phyloP scores from a whole-genome alignment of 2,113 vertebrate genomes.

The Budorcas taxicolor region DNA sequence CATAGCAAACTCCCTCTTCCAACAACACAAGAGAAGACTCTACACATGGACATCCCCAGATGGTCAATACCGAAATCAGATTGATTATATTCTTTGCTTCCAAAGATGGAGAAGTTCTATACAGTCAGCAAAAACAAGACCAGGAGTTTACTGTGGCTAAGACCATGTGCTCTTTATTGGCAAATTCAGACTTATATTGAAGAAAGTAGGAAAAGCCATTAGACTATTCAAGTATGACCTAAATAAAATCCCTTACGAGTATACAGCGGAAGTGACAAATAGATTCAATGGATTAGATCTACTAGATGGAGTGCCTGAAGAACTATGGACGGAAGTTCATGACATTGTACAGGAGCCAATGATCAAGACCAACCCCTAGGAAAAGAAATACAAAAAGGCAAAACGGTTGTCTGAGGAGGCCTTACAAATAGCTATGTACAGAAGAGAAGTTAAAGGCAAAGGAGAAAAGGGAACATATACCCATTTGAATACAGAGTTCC shows the following conservation, averaged over 20 bases:
- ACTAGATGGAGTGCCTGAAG: not conserved
- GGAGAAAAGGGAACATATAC: not conserved
- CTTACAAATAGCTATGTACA: not conserved
- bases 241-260: not conserved
- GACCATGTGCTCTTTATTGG: not conserved
- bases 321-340: not conserved
- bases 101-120: not conserved
- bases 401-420: not conserved
- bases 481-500: not conserved
- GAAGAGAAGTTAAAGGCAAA: not conserved
- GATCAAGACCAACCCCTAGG: not conserved
- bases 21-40: not conserved
- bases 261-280: not conserved
- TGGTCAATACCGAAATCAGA: not conserved
- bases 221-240: not conserved
- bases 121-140: not conserved
- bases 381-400: not conserved
- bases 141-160: not conserved
- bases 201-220: not conserved
- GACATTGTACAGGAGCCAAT: not conserved
- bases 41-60: not conserved
- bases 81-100: not conserved
- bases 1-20: not conserved
- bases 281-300: not conserved
- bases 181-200: not conserved